Base-by-base conservation (phyloP, 35 echinoderm and acorn worm species). In the Ptychodera flava region DNA sequence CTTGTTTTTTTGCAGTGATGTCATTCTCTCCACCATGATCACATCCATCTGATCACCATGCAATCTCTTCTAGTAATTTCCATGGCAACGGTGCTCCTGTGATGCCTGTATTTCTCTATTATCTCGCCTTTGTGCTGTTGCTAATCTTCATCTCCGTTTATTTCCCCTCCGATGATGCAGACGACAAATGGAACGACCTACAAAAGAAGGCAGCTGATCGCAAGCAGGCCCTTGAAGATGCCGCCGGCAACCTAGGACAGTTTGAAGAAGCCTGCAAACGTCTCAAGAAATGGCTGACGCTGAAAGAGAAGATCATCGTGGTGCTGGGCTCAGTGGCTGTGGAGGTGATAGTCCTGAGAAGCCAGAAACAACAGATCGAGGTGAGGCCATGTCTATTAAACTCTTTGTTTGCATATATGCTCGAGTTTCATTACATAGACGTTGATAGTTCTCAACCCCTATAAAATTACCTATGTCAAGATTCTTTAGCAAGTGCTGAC, bases 281-380 rank as follows among this genome's bases (percentile, higher is more conserved):
- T 27, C 86, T 99, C 15, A 93, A 94, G 78, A 99, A 92, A 84
- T 99, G 96, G 96, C 88, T 99, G 34, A 91, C 90, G 34, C 92
- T 94, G 85, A 99, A 99, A 77, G 96, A 93, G 76, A 99, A 94
- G 91, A 99, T 99, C 92, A 89, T 91, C 28, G 88, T 90, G 1
- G 96, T 99, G 14, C 88, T 99, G n/a, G 96, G 96, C 86, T 92
- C 96, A 33, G 94, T 99, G 31, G 96, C 87, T 28, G 88, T 99
- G 1, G 96, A 99, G 78, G 90, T 92, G 0, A 92, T 90, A 6
- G 94, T 99, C 33, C 88, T 99, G 15, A 85, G 90, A 22, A 99
- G 94, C 35, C 96, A 99, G 88, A 99, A 99, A 81, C 93, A 89
- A 35, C 96, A 99, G 92, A 93, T 99, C 33, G 96, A 99, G 92